Percentiles rank a stretch among this genome's conserved stretches.
phyloP scores from a whole-genome alignment of 2,888 invertebrate genomes.

The Thecophora atra region DNA sequence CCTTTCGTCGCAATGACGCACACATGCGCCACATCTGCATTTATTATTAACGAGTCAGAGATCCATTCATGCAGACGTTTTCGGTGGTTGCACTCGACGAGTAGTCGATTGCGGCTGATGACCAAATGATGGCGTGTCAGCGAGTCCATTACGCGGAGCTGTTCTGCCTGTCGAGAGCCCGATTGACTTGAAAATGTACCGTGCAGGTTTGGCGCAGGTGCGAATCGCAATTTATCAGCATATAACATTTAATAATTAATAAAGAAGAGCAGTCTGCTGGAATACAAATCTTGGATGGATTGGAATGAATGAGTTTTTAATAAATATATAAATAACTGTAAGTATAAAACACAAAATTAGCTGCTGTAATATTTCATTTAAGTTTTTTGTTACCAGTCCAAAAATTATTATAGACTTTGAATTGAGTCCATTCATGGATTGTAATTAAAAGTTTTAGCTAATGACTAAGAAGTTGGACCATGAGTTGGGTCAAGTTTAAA shows the following conservation, averaged over 20 bases:
- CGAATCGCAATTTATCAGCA: constrained; percentile 11
- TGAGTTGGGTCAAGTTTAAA: no score
- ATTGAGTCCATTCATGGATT: no score
- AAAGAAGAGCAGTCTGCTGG: not conserved
- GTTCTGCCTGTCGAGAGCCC: not conserved
- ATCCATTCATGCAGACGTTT: constrained; percentile 39
- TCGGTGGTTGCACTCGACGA: constrained; percentile 39
- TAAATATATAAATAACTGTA: no score
- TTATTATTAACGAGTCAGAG: constrained; percentile 55
- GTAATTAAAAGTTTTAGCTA: no score
- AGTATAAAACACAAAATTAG: no score
- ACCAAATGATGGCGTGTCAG: constrained; percentile 46
- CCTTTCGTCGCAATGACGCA: constrained; percentile 36
- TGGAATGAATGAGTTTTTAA: not conserved
- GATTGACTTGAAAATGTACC: not conserved
- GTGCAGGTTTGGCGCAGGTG: not conserved
- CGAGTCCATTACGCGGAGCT: constrained; percentile 4
- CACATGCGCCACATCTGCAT: constrained; percentile 57
- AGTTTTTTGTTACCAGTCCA: no score
- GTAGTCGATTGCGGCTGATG: constrained; percentile 38
- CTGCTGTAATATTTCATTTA: no score
- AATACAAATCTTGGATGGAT: no score
- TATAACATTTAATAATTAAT: constrained; percentile 18
- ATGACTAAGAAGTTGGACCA: no score
- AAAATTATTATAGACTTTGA: no score